phyloP scores from a whole-genome alignment of 2,797 vertebrate genomes.

The Garrulus glandarius region DNA sequence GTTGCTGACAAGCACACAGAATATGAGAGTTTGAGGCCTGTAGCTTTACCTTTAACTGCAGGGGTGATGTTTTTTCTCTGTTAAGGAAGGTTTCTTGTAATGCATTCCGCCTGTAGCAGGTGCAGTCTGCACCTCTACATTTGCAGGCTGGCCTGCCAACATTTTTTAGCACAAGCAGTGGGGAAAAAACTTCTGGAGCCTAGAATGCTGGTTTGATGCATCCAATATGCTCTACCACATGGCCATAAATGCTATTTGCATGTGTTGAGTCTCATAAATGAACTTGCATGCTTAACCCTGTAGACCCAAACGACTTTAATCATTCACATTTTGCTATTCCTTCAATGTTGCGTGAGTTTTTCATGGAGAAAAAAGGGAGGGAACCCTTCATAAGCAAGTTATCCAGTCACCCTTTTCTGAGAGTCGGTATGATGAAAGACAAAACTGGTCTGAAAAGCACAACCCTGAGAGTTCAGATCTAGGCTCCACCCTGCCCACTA shows the following conservation, averaged over 20 bases:
- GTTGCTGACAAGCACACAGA: background rate
- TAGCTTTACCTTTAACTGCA: background rate
- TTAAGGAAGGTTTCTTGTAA: background rate
- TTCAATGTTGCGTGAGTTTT: rapidly evolving
- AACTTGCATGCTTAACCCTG: background rate
- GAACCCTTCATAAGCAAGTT: background rate
- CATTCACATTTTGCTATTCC: background rate
- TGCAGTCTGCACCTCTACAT: background rate
- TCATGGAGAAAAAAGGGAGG: background rate
- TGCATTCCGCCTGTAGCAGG: background rate
- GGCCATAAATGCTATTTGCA: background rate
- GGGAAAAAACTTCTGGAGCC: background rate
- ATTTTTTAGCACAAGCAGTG: background rate
- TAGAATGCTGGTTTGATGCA: background rate
- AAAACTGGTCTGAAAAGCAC: background rate
- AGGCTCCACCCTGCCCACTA: background rate
- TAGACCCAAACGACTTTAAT: background rate
- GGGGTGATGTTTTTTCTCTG: background rate
- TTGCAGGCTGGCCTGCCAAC: background rate
- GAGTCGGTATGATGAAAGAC: background rate
- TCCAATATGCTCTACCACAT: slow-evolving; percentile 16
- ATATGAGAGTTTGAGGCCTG: background rate
- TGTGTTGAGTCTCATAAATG: background rate
- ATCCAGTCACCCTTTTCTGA: background rate
- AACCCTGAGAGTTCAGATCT: background rate